These are phyloP conservation scores for Cepaea hortensis DNA, from an alignment of 2,888 invertebrate species.

Conservation along the genomic window DNA sequence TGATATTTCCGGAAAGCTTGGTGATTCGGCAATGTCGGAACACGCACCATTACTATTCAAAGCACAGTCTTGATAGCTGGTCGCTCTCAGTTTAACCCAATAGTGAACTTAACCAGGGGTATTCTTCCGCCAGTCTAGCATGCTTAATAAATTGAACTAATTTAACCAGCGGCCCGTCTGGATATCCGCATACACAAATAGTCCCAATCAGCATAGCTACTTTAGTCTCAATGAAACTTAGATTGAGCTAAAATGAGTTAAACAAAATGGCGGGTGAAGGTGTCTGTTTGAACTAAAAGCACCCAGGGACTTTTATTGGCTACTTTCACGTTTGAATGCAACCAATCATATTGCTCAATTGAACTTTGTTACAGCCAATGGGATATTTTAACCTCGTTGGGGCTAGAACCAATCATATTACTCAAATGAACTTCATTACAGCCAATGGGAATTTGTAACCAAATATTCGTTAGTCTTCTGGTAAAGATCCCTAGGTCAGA, in stretches of 20 bases:
- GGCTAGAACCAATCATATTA: background rate
- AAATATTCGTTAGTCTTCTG: background rate
- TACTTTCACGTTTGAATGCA: slow-evolving; percentile 11
- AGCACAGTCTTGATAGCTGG: background rate
- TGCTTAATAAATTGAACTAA: background rate
- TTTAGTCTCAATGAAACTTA: background rate
- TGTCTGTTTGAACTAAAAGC: background rate
- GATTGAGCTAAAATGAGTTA: background rate
- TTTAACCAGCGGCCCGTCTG: background rate
- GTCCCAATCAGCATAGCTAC: background rate
- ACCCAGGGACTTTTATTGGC: background rate
- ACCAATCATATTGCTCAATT: slow-evolving; percentile 17
- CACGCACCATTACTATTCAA: background rate
- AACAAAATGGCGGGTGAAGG: background rate
- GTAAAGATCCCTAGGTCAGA: background rate
- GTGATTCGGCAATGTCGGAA: too few species aligned
- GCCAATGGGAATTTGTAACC: background rate
- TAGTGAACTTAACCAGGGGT: background rate
- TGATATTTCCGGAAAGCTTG: too few species aligned
- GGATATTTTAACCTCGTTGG: too few species aligned
- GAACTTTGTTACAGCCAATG: background rate
- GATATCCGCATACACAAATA: too few species aligned
- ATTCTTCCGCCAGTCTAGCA: background rate
- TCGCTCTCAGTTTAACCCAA: background rate
- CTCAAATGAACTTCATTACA: slow-evolving; percentile 6